phyloP scores from a whole-genome alignment of 1,140 invertebrate species.

The Drosophila leontia region DNA sequence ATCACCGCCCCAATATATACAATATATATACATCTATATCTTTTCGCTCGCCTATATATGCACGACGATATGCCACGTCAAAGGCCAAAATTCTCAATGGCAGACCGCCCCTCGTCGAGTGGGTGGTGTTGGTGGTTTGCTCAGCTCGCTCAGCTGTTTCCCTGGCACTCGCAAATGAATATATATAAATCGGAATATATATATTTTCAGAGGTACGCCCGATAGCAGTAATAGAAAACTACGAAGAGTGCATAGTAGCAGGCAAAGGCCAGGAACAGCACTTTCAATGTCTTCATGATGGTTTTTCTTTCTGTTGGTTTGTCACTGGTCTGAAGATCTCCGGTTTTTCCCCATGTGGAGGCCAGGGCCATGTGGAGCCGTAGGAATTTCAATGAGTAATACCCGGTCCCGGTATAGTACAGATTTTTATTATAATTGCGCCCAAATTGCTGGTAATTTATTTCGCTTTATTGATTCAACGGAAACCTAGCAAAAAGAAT shows the following conservation, averaged over 20 bases:
- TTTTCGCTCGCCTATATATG: slow-evolving; percentile 18
- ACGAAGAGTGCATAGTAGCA: slow-evolving; percentile 75
- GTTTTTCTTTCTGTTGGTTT: slow-evolving; percentile 31
- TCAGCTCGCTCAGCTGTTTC: slow-evolving; percentile 58
- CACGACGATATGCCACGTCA: slow-evolving; percentile 56
- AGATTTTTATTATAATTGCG: slow-evolving; percentile 35
- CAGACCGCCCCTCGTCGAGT: slow-evolving; percentile 52
- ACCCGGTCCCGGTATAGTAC: slow-evolving; percentile 1
- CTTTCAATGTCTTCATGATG: slow-evolving; percentile 65
- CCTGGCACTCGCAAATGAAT: slow-evolving; percentile 21
- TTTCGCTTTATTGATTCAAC: slow-evolving; percentile 18
- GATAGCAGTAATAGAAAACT: slow-evolving; percentile 75
- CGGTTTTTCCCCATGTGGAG: slow-evolving; percentile 32
- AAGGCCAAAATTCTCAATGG: slow-evolving; percentile 74
- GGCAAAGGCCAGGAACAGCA: slow-evolving; percentile 62
- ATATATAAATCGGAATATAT: slow-evolving; percentile 6
- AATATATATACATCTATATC: slow-evolving; percentile 19
- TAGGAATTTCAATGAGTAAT: slow-evolving; percentile 41
- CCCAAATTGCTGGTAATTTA: slow-evolving; percentile 29
- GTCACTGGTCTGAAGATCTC: slow-evolving; percentile 29
- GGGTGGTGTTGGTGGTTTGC: slow-evolving; percentile 60
- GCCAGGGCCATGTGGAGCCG: slow-evolving; percentile 59
- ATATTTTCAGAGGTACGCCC: slow-evolving; percentile 50
- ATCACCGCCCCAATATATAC: slow-evolving; percentile 47
- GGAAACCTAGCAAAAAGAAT: slow-evolving; percentile 13